Evolutionary conservation across 2,113 vertebrate species (phyloP).

Genomic region (Corythornis vintsioides): DNA sequence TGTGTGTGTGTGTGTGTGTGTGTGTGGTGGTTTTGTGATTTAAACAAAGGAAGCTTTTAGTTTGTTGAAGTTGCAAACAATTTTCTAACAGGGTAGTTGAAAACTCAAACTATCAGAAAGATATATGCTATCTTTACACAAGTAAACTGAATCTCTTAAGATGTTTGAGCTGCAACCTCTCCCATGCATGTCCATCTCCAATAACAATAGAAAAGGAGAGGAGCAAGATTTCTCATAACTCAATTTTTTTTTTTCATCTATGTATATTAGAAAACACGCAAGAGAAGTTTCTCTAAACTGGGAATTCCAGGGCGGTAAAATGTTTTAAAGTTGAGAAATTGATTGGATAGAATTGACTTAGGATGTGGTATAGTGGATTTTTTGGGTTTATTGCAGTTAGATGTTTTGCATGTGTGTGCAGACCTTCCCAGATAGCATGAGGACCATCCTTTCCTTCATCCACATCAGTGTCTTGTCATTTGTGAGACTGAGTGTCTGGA

Average conservation of each 20-base stretch:
- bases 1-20: too few species aligned
- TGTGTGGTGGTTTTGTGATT: too few species aligned
- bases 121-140: not conserved
- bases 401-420: not conserved
- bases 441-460: not conserved
- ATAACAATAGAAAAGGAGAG: not conserved
- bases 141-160: not conserved
- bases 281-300: not conserved
- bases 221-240: not conserved
- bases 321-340: not conserved
- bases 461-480: not conserved
- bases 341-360: not conserved
- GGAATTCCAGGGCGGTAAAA: not conserved
- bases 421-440: rapidly evolving
- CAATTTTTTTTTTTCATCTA: not conserved
- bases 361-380: not conserved
- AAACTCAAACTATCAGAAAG: not conserved
- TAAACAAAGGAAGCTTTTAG: not conserved
- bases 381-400: not conserved
- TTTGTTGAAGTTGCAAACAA: not conserved
- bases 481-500: not conserved
- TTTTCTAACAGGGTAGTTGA: not conserved
- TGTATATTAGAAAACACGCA: not conserved
- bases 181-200: not conserved
- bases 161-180: not conserved